phyloP scores from a whole-genome alignment of 23 tunicate species.

The Trididemnum clinides region DNA sequence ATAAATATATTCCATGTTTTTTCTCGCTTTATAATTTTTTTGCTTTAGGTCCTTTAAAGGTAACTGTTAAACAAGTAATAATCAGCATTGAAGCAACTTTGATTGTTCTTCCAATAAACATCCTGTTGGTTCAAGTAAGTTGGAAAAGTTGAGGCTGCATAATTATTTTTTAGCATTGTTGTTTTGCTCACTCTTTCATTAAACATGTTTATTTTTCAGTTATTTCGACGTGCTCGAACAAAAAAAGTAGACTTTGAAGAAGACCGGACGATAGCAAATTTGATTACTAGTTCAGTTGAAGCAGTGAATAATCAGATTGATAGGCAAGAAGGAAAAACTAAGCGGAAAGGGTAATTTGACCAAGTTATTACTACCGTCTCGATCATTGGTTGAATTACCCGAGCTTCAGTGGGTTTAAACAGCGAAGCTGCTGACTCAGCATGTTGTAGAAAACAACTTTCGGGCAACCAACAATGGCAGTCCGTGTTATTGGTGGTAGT shows the following conservation, averaged over 20 bases:
- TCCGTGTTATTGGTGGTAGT: too few species aligned
- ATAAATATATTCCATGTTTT: too few species aligned
- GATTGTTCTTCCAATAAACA: slow-evolving; percentile 69
- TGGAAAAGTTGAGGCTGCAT: not conserved
- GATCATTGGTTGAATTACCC: too few species aligned
- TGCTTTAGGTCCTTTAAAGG: slow-evolving; percentile 65
- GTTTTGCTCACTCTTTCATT: not conserved
- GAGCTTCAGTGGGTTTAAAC: too few species aligned
- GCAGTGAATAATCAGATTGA: slow-evolving; percentile 5
- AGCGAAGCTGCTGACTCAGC: too few species aligned
- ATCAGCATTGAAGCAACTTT: slow-evolving; percentile 78
- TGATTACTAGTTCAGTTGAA: slow-evolving; percentile 18
- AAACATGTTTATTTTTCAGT: not conserved
- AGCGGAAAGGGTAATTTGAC: slow-evolving; percentile 16
- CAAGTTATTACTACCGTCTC: too few species aligned
- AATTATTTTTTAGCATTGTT: not conserved
- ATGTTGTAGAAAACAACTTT: too few species aligned
- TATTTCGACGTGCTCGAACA: slow-evolving; percentile 59
- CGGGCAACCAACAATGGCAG: too few species aligned
- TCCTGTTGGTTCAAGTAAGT: slow-evolving; percentile 65
- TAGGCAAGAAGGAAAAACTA: slow-evolving; percentile 22
- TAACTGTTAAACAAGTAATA: slow-evolving; percentile 73
- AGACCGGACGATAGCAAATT: not conserved
- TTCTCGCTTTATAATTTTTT: too few species aligned
- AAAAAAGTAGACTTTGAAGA: not conserved